Conservation (phyloP, 2,113 vertebrate genomes). For the Chauna torquata region DNA sequence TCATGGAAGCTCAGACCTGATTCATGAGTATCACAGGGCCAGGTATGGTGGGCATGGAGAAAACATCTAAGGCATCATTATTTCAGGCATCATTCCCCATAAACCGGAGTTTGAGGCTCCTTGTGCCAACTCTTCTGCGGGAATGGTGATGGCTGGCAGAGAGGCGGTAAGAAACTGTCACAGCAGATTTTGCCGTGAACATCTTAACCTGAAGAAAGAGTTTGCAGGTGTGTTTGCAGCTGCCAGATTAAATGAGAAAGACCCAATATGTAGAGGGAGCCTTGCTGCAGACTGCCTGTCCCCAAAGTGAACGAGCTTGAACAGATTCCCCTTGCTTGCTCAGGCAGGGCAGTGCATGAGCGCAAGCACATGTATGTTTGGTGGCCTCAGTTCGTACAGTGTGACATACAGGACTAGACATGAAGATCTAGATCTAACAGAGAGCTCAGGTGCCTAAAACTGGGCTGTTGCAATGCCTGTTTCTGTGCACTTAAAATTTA, state of each 20-base stretch:
- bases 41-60: neutral
- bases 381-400: neutral
- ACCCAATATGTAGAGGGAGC: neutral
- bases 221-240: neutral
- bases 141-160: neutral
- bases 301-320: neutral
- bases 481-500: neutral
- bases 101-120: neutral
- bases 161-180: neutral
- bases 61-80: neutral
- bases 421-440: neutral
- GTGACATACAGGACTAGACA: neutral
- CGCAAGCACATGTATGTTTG: neutral
- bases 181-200: neutral
- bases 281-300: neutral
- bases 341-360: neutral
- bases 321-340: neutral
- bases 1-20: neutral
- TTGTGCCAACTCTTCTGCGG: neutral
- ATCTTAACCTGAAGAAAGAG: neutral
- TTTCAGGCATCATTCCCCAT: neutral
- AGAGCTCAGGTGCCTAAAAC: neutral
- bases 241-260: neutral
- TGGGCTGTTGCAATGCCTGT: neutral
- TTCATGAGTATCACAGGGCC: neutral